Evolutionary conservation across 2,797 vertebrate species (phyloP).

Genomic region (Lateolabrax maculatus): DNA sequence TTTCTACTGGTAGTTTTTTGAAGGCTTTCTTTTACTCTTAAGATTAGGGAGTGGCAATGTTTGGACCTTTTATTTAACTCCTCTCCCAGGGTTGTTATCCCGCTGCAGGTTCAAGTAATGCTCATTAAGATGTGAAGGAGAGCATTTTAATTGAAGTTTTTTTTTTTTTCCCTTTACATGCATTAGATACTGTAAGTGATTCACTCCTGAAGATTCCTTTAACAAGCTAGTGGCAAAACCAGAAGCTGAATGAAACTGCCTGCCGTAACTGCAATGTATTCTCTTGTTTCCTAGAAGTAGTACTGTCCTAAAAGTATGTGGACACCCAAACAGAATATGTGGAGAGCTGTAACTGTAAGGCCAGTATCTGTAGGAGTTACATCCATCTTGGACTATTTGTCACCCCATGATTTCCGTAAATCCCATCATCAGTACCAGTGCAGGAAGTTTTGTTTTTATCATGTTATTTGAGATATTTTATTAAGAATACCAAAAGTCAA

Average conservation of each 20-base stretch:
- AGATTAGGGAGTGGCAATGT: background rate
- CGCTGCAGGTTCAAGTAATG: background rate
- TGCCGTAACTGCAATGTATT: no score
- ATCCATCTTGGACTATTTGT: no score
- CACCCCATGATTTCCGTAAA: no score
- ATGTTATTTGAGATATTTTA: no score
- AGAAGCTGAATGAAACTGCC: background rate
- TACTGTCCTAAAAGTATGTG: background rate
- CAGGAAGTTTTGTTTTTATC: no score
- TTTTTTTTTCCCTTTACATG: background rate
- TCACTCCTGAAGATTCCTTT: background rate
- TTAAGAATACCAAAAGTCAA: no score
- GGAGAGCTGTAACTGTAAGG: no score
- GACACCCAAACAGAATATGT: no score
- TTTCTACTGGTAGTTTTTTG: background rate
- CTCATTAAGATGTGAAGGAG: conserved; percentile 19
- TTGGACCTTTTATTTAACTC: conserved; percentile 8
- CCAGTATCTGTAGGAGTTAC: no score
- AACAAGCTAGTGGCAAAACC: background rate
- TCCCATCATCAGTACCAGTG: no score
- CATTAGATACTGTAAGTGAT: background rate
- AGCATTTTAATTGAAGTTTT: background rate
- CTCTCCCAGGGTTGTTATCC: background rate
- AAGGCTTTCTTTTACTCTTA: background rate
- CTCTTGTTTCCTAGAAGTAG: background rate